phyloP scores from a whole-genome alignment of 2,888 invertebrate species.

The Brachylomia viminalis region DNA sequence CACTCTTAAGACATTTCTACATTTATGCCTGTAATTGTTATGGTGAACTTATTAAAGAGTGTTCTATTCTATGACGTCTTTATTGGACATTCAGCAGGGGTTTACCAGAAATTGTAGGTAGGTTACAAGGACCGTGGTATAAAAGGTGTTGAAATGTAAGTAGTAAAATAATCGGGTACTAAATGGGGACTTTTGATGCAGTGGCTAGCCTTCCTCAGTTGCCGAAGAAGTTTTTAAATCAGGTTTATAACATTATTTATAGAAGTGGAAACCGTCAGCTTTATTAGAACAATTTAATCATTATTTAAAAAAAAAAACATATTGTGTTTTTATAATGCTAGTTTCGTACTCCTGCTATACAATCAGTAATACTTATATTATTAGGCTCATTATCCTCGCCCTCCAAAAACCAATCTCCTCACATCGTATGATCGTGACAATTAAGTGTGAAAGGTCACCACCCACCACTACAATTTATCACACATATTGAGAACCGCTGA shows the following conservation, averaged over 20 bases:
- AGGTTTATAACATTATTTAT: neutral
- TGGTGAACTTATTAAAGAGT: too few species aligned
- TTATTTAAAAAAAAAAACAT: neutral
- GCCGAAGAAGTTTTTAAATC: neutral
- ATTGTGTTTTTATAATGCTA: neutral
- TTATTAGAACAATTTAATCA: neutral
- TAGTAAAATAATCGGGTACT: too few species aligned
- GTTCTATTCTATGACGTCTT: too few species aligned
- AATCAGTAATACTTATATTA: neutral
- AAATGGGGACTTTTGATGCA: neutral
- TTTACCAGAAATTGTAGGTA: neutral
- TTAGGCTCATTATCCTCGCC: neutral
- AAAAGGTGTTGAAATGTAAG: neutral
- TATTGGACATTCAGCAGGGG: neutral
- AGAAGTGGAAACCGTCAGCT: neutral
- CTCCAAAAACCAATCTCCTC: neutral
- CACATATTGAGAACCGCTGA: constrained; percentile 31
- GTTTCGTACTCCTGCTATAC: neutral
- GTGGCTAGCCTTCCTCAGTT: neutral
- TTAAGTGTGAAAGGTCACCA: constrained; percentile 23
- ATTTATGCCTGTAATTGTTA: too few species aligned
- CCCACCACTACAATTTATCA: constrained; percentile 6
- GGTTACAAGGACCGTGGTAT: neutral
- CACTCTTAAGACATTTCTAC: too few species aligned
- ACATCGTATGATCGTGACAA: constrained; percentile 6